These are phyloP conservation scores for Pelvicachromis taeniatus DNA, from an alignment of 2,113 vertebrate species.

Conservation along the genomic window DNA sequence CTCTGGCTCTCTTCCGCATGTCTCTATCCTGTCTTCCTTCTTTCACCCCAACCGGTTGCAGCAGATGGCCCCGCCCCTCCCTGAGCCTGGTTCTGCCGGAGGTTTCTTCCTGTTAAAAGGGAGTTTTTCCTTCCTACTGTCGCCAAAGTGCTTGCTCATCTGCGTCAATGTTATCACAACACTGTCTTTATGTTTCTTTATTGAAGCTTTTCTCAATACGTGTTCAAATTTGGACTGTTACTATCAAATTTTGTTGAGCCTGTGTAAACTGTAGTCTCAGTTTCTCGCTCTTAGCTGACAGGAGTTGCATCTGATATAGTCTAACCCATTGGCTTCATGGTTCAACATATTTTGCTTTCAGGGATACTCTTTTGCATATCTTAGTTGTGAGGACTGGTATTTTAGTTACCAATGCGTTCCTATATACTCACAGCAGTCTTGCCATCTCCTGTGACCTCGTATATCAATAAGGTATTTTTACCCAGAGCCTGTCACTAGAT, in stretches of 20 bases:
- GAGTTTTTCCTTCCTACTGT: no score
- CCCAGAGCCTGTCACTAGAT: background rate
- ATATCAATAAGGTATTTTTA: background rate
- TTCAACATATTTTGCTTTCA: background rate
- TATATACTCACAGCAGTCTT: background rate
- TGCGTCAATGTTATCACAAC: background rate
- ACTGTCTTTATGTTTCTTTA: background rate
- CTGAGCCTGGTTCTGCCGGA: no score
- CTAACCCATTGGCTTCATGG: background rate
- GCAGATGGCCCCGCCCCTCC: no score
- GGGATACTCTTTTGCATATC: background rate
- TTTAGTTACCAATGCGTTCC: background rate
- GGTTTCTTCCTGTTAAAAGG: no score
- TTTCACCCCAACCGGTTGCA: no score
- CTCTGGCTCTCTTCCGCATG: no score
- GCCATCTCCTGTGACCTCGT: background rate
- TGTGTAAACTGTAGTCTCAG: background rate
- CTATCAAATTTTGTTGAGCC: background rate
- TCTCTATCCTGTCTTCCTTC: no score
- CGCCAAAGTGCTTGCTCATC: no score
- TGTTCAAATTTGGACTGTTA: background rate
- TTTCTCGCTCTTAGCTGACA: background rate
- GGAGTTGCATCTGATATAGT: background rate
- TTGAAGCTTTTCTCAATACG: background rate
- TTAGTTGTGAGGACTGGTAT: background rate